Evolutionary conservation across 2,797 vertebrate genomes (phyloP), one percentile per base, ranked within the genome.

Genomic region (Oreochromis grahami): DNA sequence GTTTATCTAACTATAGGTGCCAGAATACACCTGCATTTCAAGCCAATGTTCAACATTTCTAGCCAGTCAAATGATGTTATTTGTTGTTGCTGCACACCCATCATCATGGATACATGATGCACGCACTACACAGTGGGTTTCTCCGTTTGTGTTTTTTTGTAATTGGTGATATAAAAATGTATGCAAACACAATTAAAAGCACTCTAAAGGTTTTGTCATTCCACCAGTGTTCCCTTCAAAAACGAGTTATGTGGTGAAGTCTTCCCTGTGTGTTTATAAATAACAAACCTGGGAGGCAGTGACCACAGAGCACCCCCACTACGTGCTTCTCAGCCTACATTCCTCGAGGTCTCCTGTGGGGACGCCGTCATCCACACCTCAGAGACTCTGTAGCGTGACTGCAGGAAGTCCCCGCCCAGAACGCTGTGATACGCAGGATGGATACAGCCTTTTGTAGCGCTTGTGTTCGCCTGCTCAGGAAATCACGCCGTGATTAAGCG

Each of bases 321-420:
- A 2, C 19, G 32, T 43, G 52, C 63, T 8, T 52, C 50, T 38
- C 24, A 2, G 24, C 9, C 38, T 36, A 12, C 79, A 50, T 78
- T 77, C n/a, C 78, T 55, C 3, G 1, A 9, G 21, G 21, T 32
- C 72, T 81, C 68, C 26, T 21, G 79, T 7, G 76, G 58, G 48
- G 12, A 43, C 45, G 3, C 9, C n/a, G 9, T 32, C 24, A 17
- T 80, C 80, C 58, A 83, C 50, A 50, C 70, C 76, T 85, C 63
- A 3, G 65, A 56, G 83, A 76, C 63, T 51, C 8, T 21, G 50
- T 77, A 79, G 82, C 50, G 15, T 78, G 79, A 85, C 85, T 7
- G n/a, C 65, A 92, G 93, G 91, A 94, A 89, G 87, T 74, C 70
- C 21, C 88, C 38, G 72, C 91, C 93, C 90, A 43, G 60, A 36